These are phyloP conservation scores for Raillietiella orientalis DNA, from an alignment of 2,888 invertebrate genomes.

Conservation along the genomic window DNA sequence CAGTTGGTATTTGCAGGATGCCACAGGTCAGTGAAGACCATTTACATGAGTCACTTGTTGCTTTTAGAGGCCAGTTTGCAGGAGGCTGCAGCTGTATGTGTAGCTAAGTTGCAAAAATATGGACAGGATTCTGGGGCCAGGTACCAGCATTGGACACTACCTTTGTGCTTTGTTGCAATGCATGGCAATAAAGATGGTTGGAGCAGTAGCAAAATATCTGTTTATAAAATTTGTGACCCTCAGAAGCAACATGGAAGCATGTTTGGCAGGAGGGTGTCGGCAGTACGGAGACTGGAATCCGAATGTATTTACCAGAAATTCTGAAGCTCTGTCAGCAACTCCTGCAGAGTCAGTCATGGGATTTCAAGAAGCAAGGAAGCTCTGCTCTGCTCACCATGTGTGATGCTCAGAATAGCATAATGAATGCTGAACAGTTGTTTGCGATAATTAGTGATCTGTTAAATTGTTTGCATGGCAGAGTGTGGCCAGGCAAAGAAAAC, in stretches of 20 bases:
- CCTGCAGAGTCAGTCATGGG: constrained; percentile 54
- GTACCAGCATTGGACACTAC: constrained; percentile 23
- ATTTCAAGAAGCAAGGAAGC: too few relatives aligned
- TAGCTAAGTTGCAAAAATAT: too few relatives aligned
- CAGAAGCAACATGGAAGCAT: constrained; percentile 30
- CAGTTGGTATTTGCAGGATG: constrained; percentile 30
- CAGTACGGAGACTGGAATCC: constrained; percentile 50
- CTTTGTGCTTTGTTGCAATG: constrained; percentile 65
- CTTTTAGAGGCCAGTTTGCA: too few relatives aligned
- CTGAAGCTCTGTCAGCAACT: constrained; percentile 30
- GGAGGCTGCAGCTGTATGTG: too few relatives aligned
- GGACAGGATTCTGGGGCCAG: constrained; percentile 11
- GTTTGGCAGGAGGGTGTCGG: constrained; percentile 64
- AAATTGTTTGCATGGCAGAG: constrained; percentile 39
- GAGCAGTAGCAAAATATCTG: constrained; percentile 6
- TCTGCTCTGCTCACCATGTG: too few relatives aligned
- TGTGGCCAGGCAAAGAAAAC: constrained; percentile 64
- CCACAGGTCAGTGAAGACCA: too few relatives aligned
- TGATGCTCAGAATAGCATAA: constrained; percentile 26
- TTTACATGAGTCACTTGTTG: too few relatives aligned
- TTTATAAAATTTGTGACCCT: constrained; percentile 4
- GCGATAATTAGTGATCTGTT: constrained; percentile 29
- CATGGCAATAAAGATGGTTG: constrained; percentile 28
- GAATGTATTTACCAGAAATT: constrained; percentile 35
- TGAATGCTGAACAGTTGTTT: constrained; percentile 18